Conservation (phyloP, 2,113 vertebrate species). For the Barbus barbus region DNA sequence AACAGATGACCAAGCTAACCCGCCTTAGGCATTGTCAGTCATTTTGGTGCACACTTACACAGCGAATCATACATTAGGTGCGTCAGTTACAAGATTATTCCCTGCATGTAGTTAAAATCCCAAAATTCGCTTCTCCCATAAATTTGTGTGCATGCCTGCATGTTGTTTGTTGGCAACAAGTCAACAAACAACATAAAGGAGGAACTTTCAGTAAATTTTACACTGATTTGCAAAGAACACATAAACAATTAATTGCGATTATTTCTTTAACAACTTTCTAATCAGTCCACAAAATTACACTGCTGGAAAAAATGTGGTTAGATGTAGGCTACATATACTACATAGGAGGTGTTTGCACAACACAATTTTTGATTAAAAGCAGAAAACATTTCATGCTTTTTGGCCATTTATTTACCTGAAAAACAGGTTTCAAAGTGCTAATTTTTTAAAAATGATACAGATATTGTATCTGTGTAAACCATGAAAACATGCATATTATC, state of each 20-base stretch:
- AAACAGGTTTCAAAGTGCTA: no score
- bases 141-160: background rate
- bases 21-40: background rate
- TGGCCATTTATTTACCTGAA: no score
- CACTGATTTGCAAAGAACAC: background rate
- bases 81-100: background rate
- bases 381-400: no score
- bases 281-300: background rate
- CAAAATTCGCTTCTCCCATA: background rate
- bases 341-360: no score
- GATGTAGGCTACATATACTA: no score
- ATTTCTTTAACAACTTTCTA: background rate
- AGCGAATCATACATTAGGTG: background rate
- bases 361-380: no score
- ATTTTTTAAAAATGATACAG: no score
- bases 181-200: background rate
- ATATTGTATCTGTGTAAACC: no score
- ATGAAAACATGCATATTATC: no score
- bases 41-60: background rate
- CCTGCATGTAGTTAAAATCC: background rate
- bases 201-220: background rate
- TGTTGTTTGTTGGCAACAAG: background rate
- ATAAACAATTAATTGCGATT: background rate
- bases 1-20: background rate
- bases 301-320: background rate